Conservation (phyloP, 2,888 invertebrate species). For the Andrena dorsata region DNA sequence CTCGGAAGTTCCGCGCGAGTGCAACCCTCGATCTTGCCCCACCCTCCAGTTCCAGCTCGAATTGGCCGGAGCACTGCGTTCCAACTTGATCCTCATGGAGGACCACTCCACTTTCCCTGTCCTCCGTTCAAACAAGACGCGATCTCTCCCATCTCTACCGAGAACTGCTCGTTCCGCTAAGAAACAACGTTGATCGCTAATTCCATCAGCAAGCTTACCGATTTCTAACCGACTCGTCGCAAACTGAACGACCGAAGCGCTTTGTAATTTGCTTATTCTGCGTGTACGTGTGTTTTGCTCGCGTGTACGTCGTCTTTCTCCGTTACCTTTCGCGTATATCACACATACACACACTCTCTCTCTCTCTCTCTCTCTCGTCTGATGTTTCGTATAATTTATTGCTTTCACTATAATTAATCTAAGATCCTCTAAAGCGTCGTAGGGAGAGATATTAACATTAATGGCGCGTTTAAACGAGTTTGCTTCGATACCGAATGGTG, state of each 20-base stretch:
- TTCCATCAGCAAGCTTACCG: slow-evolving; percentile 19
- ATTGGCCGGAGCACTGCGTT: not conserved
- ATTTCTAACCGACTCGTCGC: slow-evolving; percentile 24
- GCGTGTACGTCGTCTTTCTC: slow-evolving; percentile 16
- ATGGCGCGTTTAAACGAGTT: slow-evolving; percentile 65
- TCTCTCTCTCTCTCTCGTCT: not conserved
- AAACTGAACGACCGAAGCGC: slow-evolving; percentile 67
- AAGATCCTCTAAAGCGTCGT: slow-evolving; percentile 72
- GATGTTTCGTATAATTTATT: slow-evolving; percentile 61
- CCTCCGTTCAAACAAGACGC: not conserved
- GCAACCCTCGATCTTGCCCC: not conserved
- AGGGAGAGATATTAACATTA: slow-evolving; percentile 68
- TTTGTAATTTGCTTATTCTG: slow-evolving; percentile 33
- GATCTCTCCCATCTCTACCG: not conserved
- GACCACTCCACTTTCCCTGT: not conserved
- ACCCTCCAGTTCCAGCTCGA: not conserved
- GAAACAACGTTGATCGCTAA: slow-evolving; percentile 25
- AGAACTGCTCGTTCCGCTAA: not conserved
- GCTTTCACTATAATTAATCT: slow-evolving; percentile 70
- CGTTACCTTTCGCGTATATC: not conserved
- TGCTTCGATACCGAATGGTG: slow-evolving; percentile 50
- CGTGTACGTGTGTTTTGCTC: slow-evolving; percentile 20
- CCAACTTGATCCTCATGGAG: not conserved
- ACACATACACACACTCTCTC: not conserved
- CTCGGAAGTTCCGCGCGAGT: slow-evolving; percentile 1